A percentile compares a stretch with the other conserved stretches of the same genome.
Evolutionary conservation across 2,113 vertebrate species (phyloP).

Genomic region (Sapajus apella): DNA sequence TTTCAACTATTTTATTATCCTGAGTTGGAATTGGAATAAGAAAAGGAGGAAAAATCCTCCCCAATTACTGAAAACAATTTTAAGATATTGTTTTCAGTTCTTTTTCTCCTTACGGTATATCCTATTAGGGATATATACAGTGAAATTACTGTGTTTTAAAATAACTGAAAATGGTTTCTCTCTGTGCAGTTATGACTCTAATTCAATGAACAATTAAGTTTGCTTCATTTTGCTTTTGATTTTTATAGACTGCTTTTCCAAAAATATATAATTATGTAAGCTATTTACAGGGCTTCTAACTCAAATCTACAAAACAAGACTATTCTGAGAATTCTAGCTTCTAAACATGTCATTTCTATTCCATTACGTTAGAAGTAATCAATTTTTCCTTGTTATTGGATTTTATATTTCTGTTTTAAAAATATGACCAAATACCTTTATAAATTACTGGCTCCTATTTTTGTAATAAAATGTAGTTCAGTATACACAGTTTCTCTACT

Average conservation of each 20-base stretch:
- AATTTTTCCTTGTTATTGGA: not conserved
- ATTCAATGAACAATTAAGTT: not conserved
- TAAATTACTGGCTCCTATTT: not conserved
- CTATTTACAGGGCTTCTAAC: not conserved
- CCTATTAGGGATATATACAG: not conserved
- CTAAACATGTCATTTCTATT: not conserved
- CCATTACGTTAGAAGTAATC: not conserved
- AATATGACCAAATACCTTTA: not conserved
- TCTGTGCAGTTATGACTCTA: not conserved
- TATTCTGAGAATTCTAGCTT: not conserved
- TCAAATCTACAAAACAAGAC: not conserved
- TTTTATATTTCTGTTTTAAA: not conserved
- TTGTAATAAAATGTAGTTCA: not conserved
- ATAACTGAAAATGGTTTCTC: not conserved
- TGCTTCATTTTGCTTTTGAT: not conserved
- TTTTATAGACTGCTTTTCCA: not conserved
- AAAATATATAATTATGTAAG: not conserved
- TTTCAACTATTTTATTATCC: not conserved
- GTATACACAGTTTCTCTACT: not conserved
- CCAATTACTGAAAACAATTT: not conserved
- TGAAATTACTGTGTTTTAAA: not conserved
- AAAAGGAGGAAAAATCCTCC: not conserved
- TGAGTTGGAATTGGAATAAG: not conserved
- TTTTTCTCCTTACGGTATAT: not conserved
- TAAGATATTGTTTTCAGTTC: not conserved